Percentiles rank a stretch among this genome's conserved stretches.
Evolutionary conservation across 2,797 vertebrate species (phyloP).

Genomic region (Serranus cabrilla): DNA sequence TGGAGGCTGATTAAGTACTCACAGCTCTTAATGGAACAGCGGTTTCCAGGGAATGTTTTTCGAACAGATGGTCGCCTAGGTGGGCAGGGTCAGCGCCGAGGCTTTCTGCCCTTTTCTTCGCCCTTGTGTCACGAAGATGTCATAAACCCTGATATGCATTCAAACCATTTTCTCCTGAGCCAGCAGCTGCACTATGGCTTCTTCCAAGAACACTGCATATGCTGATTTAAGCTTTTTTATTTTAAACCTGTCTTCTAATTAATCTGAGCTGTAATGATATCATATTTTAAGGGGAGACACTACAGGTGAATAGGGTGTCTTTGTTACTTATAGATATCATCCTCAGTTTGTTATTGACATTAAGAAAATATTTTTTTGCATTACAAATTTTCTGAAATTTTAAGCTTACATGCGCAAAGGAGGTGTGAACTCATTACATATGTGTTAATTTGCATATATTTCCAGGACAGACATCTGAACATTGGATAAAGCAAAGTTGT

Average conservation of each 20-base stretch:
- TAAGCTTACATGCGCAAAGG: too few species aligned
- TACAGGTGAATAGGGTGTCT: too few species aligned
- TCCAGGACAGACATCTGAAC: too few species aligned
- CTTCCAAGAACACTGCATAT: background rate
- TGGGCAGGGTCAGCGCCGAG: conserved; percentile 45
- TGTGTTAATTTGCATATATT: too few species aligned
- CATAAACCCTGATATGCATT: conserved; percentile 55
- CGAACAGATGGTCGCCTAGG: conserved; percentile 71
- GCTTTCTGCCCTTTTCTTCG: conserved; percentile 56
- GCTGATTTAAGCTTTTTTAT: background rate
- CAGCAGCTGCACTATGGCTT: background rate
- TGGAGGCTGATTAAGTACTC: conserved; percentile 54
- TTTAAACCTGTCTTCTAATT: conserved; percentile 5
- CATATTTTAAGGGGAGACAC: background rate
- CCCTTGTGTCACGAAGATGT: conserved; percentile 59
- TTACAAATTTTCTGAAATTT: too few species aligned
- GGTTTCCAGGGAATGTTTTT: conserved; percentile 54
- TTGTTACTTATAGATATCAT: too few species aligned
- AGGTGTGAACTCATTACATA: too few species aligned
- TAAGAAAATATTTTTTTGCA: too few species aligned
- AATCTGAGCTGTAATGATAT: background rate
- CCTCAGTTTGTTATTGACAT: too few species aligned
- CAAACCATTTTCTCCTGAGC: conserved; percentile 16
- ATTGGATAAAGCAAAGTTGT: too few species aligned
- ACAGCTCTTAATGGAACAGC: conserved; percentile 56